These are phyloP conservation scores for Rhynchomys soricoides DNA, from an alignment of 2,113 vertebrate genomes.

Conservation along the genomic window DNA sequence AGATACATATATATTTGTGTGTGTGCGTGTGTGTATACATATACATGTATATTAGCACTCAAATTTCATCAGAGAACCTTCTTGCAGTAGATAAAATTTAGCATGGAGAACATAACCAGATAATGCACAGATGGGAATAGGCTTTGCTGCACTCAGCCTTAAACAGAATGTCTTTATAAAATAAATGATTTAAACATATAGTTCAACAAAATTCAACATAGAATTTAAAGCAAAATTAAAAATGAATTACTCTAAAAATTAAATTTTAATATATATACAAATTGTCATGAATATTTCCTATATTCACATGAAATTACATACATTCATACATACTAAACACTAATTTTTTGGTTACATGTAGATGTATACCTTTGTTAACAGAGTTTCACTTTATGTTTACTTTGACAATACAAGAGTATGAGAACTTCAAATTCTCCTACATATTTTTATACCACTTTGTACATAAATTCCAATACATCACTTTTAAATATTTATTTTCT, in stretches of 20 bases:
- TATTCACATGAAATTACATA: background rate
- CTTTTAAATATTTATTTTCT: background rate
- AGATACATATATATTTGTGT: too few species aligned
- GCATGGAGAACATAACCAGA: background rate
- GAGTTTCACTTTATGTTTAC: slow-evolving; percentile 26
- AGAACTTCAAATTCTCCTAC: slow-evolving; percentile 7
- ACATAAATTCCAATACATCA: background rate
- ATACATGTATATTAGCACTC: background rate
- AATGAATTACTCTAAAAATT: slow-evolving; percentile 75
- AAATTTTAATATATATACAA: slow-evolving; percentile 64
- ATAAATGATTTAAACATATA: slow-evolving; percentile 79
- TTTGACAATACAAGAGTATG: background rate
- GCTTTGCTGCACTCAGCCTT: background rate
- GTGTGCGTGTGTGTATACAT: too few species aligned
- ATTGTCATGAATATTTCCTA: background rate
- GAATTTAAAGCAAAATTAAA: slow-evolving; percentile 83
- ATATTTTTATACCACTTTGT: background rate
- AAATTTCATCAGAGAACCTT: background rate
- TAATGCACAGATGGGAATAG: background rate
- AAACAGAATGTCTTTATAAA: slow-evolving; percentile 57
- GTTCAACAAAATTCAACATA: slow-evolving; percentile 84
- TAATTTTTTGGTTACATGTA: slow-evolving; percentile 4
- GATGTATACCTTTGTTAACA: background rate
- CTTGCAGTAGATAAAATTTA: background rate
- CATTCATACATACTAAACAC: background rate